Base-by-base conservation (phyloP, 2,888 invertebrate genomes). In the Lypha dubia region DNA sequence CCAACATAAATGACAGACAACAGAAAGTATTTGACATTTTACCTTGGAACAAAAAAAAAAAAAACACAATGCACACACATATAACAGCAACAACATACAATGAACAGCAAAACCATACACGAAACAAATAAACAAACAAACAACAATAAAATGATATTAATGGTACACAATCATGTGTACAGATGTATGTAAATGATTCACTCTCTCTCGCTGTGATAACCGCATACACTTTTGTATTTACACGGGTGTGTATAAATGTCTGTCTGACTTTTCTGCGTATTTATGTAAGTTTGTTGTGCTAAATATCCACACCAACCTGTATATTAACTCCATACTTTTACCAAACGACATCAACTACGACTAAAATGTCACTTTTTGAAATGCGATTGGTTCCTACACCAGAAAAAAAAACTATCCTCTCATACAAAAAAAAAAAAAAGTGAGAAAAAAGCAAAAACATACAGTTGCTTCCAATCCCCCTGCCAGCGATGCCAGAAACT, bases 321-420 rank as follows among this genome's bases (percentile, higher is more conserved):
- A 71, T 68, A 62, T 62, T 38, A 75, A 70, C 74, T 60, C 77
- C 73, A 77, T 67, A 67, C 67, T 81, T 60, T 62, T 41, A 60
- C 11, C 32, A 32, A 68, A 71, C 70, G 35, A 51, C 41, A 73
- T 24, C 24, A 74, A 87, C 88, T 88, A 88, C 88, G 89, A 89
- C 88, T 88, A 89, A 90, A 90, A 91, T 90, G 90, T 90, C 90
- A 90, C 89, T 89, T 90, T 90, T 90, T 90, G 90, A 90, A 91
- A 90, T 90, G 90, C 91, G 89, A 90, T 90, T 90, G 90, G 90
- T 90, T 89, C 90, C 87, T 85, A 87, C 38, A 20, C 41, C 32
- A 53, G 56, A 4, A 60, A 44, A 86, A 76, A 62, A 71, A 73
- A 49, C 83, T 80, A 65, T 6, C 22, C 65, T 83, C 53, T 75